A percentile compares a stretch with the other conserved stretches of the same genome.
Evolutionary conservation across 1,140 invertebrate species (phyloP).

Genomic region (Homarus americanus): DNA sequence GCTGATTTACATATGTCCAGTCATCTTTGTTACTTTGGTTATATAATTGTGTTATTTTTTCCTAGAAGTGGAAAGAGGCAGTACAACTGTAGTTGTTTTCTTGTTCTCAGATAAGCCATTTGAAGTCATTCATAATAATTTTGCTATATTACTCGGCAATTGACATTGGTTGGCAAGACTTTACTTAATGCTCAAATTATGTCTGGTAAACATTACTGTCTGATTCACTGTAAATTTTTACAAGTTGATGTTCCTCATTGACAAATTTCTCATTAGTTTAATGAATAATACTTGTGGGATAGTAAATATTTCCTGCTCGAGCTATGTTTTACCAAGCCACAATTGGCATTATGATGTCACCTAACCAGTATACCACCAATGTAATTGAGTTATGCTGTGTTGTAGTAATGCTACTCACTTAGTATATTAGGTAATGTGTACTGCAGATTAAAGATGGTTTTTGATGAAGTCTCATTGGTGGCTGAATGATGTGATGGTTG

Average conservation of each 20-base stretch:
- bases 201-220: background rate
- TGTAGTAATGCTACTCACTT: background rate
- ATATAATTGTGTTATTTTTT: too few relatives aligned
- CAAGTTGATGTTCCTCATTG: too few relatives aligned
- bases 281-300: too few relatives aligned
- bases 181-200: background rate
- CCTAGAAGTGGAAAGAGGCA: too few relatives aligned
- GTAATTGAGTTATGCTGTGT: background rate
- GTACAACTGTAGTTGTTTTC: background rate
- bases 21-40: constrained; percentile 4
- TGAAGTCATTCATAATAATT: background rate
- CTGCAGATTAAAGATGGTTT: background rate
- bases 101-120: background rate
- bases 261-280: too few relatives aligned
- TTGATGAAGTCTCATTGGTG: background rate
- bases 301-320: background rate
- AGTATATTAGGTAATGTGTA: background rate
- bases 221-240: too few relatives aligned
- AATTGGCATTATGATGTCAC: background rate
- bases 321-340: background rate
- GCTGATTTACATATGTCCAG: too few relatives aligned
- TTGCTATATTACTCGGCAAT: background rate
- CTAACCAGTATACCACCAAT: background rate
- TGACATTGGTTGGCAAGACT: background rate
- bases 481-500: background rate